A percentile compares a stretch with the other conserved stretches of the same genome.
Conservation (phyloP, 2,888 invertebrate species). For the Dynastes tityus region DNA sequence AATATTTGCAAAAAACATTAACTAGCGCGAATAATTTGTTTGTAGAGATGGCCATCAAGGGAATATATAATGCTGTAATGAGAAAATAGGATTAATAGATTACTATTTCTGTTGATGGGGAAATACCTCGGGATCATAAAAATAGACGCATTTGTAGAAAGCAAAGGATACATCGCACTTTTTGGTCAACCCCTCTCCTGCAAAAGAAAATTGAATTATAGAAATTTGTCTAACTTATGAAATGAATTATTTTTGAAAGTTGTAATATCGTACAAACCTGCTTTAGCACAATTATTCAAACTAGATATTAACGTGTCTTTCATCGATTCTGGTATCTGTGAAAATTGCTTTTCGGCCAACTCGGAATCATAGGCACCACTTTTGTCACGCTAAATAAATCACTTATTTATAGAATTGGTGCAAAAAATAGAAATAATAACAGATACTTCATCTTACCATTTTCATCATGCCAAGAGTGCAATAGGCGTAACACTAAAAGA, state of each 20-base stretch:
- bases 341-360: slow-evolving; percentile 71
- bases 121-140: slow-evolving; percentile 68
- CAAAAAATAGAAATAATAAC: not conserved
- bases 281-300: slow-evolving; percentile 70
- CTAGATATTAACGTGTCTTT: slow-evolving; percentile 70
- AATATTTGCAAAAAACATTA: not conserved
- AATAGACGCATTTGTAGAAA: slow-evolving; percentile 72
- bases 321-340: slow-evolving; percentile 70
- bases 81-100: not conserved
- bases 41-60: not conserved
- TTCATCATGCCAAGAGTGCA: slow-evolving; percentile 72
- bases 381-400: slow-evolving; percentile 71
- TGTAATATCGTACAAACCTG: slow-evolving; percentile 62
- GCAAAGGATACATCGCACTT: slow-evolving; percentile 72
- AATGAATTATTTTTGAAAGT: not conserved
- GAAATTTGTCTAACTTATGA: not conserved
- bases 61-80: slow-evolving; percentile 22
- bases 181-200: slow-evolving; percentile 68
- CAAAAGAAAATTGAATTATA: slow-evolving; percentile 63
- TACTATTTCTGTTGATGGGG: not conserved
- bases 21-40: not conserved
- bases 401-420: slow-evolving; percentile 1
- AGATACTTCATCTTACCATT: slow-evolving; percentile 65
- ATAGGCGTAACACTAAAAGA: slow-evolving; percentile 70
- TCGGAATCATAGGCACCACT: slow-evolving; percentile 72